Evolutionary conservation across 2,797 vertebrate species (phyloP).

Genomic region (Lepus townsendii): DNA sequence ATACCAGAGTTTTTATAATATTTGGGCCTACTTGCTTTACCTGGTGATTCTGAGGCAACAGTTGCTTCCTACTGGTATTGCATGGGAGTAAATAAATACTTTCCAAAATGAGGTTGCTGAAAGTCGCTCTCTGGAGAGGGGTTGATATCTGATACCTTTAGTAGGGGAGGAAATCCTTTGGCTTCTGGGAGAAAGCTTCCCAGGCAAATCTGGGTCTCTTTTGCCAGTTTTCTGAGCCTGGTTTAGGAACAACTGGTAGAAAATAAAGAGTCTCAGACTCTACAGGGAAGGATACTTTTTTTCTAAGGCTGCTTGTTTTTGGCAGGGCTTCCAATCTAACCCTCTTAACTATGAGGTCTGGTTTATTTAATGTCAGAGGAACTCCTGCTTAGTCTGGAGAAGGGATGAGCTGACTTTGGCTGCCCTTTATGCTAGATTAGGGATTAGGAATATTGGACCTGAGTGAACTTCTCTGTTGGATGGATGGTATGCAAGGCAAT

Average conservation of each 20-base stretch:
- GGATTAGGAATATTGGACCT: not conserved
- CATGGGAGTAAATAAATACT: not conserved
- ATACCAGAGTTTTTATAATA: not conserved
- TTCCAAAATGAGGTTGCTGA: not conserved
- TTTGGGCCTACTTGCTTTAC: not conserved
- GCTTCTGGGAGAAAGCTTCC: not conserved
- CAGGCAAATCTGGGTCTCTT: not conserved
- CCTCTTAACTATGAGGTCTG: not conserved
- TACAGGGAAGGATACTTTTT: not conserved
- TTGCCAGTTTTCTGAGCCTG: not conserved
- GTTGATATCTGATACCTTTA: not conserved
- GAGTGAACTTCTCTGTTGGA: not conserved
- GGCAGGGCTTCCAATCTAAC: not conserved
- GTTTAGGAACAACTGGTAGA: not conserved
- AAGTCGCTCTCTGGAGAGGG: not conserved
- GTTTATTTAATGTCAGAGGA: not conserved
- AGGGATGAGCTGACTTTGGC: not conserved
- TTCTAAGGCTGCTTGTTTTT: not conserved
- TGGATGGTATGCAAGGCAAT: not conserved
- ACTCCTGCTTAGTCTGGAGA: not conserved
- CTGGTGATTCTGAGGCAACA: not conserved
- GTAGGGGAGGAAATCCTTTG: not conserved
- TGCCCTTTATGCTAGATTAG: not conserved
- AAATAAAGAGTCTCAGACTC: not conserved
- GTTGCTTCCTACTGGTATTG: not conserved